Evolutionary conservation across 2,888 invertebrate genomes (phyloP).

Genomic region (Mythimna impura): DNA sequence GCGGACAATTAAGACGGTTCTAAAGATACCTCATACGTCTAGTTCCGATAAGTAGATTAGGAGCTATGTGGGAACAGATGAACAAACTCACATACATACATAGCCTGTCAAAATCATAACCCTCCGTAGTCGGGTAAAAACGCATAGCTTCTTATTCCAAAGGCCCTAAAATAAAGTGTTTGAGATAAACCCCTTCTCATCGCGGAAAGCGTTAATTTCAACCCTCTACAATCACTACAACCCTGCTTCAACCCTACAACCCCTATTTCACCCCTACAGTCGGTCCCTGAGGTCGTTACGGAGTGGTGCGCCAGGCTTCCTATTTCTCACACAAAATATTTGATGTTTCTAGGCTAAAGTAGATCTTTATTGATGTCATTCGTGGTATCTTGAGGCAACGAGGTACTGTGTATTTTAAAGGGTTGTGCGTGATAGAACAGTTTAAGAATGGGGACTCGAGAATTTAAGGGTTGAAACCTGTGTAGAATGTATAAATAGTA

Average conservation of each 20-base stretch:
- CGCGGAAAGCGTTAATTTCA: constrained; percentile 36
- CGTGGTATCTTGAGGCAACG: constrained; percentile 12
- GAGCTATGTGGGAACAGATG: no score
- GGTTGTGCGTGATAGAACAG: not conserved
- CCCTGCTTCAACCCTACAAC: constrained; percentile 24
- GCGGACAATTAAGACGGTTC: no score
- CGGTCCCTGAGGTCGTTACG: constrained; percentile 39
- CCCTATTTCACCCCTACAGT: constrained; percentile 8
- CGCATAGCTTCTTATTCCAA: not conserved
- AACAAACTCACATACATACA: no score
- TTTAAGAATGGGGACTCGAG: not conserved
- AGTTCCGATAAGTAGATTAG: no score
- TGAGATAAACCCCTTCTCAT: constrained; percentile 35
- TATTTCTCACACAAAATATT: constrained; percentile 28
- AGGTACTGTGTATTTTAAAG: constrained; percentile 10
- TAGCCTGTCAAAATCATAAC: no score
- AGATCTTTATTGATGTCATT: constrained; percentile 16
- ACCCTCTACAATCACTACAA: constrained; percentile 18
- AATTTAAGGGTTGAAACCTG: not conserved
- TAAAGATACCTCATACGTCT: no score
- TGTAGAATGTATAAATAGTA: constrained; percentile 1
- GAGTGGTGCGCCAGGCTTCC: not conserved
- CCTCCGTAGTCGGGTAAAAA: no score
- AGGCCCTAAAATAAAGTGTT: constrained; percentile 17
- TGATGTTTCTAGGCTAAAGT: not conserved